Base-by-base conservation (phyloP, 2,113 vertebrate genomes). In the Eulemur rufifrons region DNA sequence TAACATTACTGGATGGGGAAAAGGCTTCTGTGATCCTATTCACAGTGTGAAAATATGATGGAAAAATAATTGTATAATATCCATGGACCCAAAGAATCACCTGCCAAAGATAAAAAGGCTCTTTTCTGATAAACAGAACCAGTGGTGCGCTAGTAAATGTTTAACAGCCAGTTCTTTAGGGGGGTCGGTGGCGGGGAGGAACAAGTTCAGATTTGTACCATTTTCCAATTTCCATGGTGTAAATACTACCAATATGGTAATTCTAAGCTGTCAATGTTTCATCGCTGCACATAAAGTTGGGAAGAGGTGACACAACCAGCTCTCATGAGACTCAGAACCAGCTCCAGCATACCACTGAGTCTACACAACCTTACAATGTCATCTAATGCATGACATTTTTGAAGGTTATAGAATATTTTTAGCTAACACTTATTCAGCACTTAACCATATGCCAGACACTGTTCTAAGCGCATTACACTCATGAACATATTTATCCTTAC, bases 191-290 rank as follows among this genome's bases (percentile, higher is more conserved):
- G 0, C 6, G 10, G 2, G 12, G 2, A 1, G 50, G 18, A 3
- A 74, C 14, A 32, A 13, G 15, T 10, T 80, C 64, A 92, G 39
- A 80, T 63, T 50, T 52, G 13, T 20, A 86, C 25, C 32, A 52
- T 47, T 81, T 89, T 56, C 64, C 37, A 54, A 45, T 81, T 94
- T 81, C 50, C 14, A 37, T 84, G 42, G 17, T 92, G 27, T 66
- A 59, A 94, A 78, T 85, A 66, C 34, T 91, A 89, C 63, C 42
- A 47, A 15, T 47, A 39, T 87, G n/a, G n/a, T 42, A 32, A 91
- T 71, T 95, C 91, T 63, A 73, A 88, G 39, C 47, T 66, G 18
- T 91, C 77, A 27, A 10, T 54, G 14, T 92, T 91, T 80, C 27
- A 34, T 88, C 71, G 56, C 71, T 74, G 52, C 34, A 37, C 37